A percentile compares a stretch with the other conserved stretches of the same genome.
Evolutionary conservation across 2,797 vertebrate genomes (phyloP).

Genomic region (Otus scops): DNA sequence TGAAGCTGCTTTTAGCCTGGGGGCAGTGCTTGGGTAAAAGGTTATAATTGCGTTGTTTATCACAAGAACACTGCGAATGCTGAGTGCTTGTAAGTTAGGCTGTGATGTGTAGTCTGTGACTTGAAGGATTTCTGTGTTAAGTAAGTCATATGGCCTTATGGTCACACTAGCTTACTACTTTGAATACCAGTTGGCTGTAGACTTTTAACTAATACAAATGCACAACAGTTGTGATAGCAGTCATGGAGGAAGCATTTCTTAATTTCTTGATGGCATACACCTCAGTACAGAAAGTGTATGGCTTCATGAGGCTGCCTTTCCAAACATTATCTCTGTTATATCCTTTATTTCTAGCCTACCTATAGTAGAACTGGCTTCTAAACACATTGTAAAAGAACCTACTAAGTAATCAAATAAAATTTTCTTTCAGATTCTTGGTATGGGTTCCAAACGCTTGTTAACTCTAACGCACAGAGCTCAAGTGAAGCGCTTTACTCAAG

Average conservation of each 20-base stretch:
- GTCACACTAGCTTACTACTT: neutral
- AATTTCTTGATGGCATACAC: neutral
- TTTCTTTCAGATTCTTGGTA: slow-evolving; percentile 89
- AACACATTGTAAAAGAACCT: neutral
- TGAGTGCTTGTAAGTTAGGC: neutral
- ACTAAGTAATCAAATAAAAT: neutral
- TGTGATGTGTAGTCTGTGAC: neutral
- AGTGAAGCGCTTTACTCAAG: slow-evolving; percentile 96
- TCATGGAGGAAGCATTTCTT: rapidly evolving
- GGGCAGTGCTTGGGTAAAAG: neutral
- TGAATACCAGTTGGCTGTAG: neutral
- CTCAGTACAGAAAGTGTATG: rapidly evolving
- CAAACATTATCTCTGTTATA: rapidly evolving
- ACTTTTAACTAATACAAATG: neutral
- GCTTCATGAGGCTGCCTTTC: neutral
- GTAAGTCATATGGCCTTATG: neutral
- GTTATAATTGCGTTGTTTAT: neutral
- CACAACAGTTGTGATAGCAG: neutral
- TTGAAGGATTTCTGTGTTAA: neutral
- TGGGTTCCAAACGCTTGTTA: slow-evolving; percentile 92
- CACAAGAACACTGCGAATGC: neutral
- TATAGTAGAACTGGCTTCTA: neutral
- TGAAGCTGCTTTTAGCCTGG: neutral
- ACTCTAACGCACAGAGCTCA: slow-evolving; percentile 95
- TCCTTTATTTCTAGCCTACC: neutral